phyloP scores from a whole-genome alignment of 2,888 invertebrate genomes.

The Andrena dorsata region DNA sequence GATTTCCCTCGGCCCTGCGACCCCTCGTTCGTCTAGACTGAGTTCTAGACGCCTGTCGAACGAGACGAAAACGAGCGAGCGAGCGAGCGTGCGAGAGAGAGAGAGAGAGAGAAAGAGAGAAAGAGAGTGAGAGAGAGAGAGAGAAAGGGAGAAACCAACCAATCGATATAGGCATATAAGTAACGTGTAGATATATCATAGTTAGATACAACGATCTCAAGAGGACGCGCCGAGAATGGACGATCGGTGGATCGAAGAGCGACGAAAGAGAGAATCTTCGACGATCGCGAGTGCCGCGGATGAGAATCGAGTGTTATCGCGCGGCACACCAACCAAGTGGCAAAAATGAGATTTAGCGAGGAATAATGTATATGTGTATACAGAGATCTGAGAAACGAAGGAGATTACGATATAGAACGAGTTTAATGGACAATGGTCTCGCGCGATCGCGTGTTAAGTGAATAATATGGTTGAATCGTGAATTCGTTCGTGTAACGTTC shows the following conservation, averaged over 20 bases:
- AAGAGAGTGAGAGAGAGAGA: constrained; percentile 29
- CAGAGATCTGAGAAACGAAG: constrained; percentile 44
- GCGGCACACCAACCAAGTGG: constrained; percentile 20
- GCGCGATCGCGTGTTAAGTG: constrained; percentile 58
- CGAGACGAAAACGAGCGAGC: constrained; percentile 5
- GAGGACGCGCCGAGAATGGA: constrained; percentile 75
- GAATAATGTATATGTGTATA: constrained; percentile 46
- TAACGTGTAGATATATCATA: constrained; percentile 84
- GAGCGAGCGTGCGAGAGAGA: constrained; percentile 30
- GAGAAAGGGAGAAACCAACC: constrained; percentile 53
- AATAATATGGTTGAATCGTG: constrained; percentile 83
- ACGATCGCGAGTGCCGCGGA: constrained; percentile 36
- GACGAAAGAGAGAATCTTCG: constrained; percentile 15
- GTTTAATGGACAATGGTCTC: constrained; percentile 53
- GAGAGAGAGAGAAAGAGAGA: constrained; percentile 35
- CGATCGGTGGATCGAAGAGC: constrained; percentile 67
- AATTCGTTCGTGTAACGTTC: constrained; percentile 74
- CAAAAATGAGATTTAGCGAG: constrained; percentile 36
- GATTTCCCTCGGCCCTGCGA: constrained; percentile 6
- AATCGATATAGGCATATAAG: constrained; percentile 79
- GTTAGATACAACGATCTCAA: constrained; percentile 85
- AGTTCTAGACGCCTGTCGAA: neutral
- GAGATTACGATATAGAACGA: constrained; percentile 26
- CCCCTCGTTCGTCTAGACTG: constrained; percentile 32
- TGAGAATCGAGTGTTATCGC: constrained; percentile 29